These are phyloP conservation scores for Aramus guarauna DNA, from an alignment of 2,113 vertebrate genomes.

Conservation along the genomic window DNA sequence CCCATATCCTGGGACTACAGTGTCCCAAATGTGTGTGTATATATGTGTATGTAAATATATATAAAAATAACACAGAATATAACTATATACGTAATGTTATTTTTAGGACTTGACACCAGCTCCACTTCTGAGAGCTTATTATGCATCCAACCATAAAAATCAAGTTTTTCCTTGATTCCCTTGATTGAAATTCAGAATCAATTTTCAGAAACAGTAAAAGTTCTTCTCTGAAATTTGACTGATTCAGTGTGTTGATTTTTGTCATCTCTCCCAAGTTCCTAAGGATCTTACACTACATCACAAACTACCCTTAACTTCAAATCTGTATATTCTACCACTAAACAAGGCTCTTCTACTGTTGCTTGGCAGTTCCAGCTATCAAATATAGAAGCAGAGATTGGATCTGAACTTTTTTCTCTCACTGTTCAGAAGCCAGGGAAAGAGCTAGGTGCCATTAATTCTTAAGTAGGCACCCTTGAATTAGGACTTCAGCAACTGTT, in stretches of 20 bases:
- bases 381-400: background rate
- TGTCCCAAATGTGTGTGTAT: background rate
- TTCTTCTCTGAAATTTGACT: background rate
- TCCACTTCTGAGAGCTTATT: background rate
- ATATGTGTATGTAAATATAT: background rate
- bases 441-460: background rate
- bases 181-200: background rate
- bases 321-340: background rate
- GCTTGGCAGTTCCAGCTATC: background rate
- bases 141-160: background rate
- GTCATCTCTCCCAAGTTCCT: background rate
- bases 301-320: background rate
- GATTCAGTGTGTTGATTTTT: background rate
- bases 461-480: background rate
- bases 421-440: background rate
- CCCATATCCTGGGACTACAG: background rate
- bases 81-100: background rate
- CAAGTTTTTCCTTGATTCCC: background rate
- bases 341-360: background rate
- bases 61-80: background rate
- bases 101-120: background rate
- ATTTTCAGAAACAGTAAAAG: background rate
- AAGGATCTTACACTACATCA: background rate
- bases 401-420: background rate
- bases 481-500: background rate